These are phyloP conservation scores for Schlechtendalia chinensis DNA, from an alignment of 1,140 invertebrate genomes.

Conservation along the genomic window DNA sequence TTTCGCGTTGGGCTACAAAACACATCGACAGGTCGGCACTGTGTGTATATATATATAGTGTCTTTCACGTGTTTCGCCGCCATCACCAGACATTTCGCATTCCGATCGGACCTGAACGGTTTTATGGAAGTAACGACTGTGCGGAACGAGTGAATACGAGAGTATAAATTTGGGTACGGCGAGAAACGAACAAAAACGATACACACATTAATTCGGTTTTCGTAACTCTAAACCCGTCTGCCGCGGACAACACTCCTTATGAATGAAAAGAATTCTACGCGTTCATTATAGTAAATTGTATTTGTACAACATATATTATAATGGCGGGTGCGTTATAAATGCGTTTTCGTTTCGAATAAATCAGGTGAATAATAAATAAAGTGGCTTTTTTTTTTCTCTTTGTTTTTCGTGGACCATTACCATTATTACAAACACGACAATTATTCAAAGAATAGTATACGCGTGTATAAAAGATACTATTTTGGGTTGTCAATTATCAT, in stretches of 20 bases:
- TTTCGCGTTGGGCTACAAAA: no score
- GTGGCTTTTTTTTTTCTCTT: background rate
- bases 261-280: slow-evolving; percentile 43
- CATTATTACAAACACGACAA: slow-evolving; percentile 21
- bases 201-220: background rate
- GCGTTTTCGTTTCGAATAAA: slow-evolving; percentile 29
- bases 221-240: slow-evolving; percentile 30
- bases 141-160: background rate
- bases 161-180: background rate
- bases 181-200: background rate
- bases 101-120: background rate
- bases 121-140: slow-evolving; percentile 31
- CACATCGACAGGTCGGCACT: no score
- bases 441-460: slow-evolving; percentile 6
- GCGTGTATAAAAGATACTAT: background rate
- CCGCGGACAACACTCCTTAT: background rate
- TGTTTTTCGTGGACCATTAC: slow-evolving; percentile 16
- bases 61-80: slow-evolving; percentile 7
- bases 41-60: no score
- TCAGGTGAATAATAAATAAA: slow-evolving; percentile 39
- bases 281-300: slow-evolving; percentile 45
- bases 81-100: slow-evolving; percentile 24
- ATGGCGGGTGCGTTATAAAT: slow-evolving; percentile 9
- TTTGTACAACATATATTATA: background rate
- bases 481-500: slow-evolving; percentile 41